Base-by-base conservation (phyloP, 2,797 vertebrate genomes). In the Tenualosa ilisha region DNA sequence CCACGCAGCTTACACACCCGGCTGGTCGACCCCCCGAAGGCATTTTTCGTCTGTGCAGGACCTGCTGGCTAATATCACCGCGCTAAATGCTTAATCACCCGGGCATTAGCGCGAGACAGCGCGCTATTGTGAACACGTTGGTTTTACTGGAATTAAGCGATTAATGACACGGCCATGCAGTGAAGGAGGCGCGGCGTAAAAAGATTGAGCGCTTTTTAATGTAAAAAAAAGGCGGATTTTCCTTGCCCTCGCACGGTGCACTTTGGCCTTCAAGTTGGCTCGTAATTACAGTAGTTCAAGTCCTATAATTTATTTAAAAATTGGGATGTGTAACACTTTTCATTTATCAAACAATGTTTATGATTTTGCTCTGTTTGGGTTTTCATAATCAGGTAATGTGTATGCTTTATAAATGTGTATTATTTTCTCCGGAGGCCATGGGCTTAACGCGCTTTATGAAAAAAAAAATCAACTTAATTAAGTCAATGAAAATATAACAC, bases 81-180 rank as follows among this genome's bases (percentile, higher is more conserved):
- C 94, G 93, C 94, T 95, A 92, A 95, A 96, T 95, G 96, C 95
- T 96, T 96, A 96, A 97, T 97, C 96, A 96, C 96, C 95, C 95
- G 96, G 96, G 95, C 97, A 96, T 97, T 96, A 97, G 95, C 95
- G 92, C 94, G 90, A 96, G 97, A 98, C 97, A 98, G 97, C 96
- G 95, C 95, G 93, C 96, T 94, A 97, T 98, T 98, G 97, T 98
- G 96, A 92, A 94, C 96, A 93, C 94, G 94, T 93, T 96, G 97
- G 94, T 97, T 98, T 97, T 97, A 96, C 97, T 97, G 97, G 97
- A 98, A 98, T 98, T 97, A 98, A 96, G 97, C 95, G 97, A 98
- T 98, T 97, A 97, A 96, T 95, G 97, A 97, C 96, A 97, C 6
- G 96, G 95, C 94, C 95, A 96, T 95, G 96, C 96, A 97, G 97